Conservation (phyloP, 2,797 vertebrate species). For the Carcharodon carcharias region DNA sequence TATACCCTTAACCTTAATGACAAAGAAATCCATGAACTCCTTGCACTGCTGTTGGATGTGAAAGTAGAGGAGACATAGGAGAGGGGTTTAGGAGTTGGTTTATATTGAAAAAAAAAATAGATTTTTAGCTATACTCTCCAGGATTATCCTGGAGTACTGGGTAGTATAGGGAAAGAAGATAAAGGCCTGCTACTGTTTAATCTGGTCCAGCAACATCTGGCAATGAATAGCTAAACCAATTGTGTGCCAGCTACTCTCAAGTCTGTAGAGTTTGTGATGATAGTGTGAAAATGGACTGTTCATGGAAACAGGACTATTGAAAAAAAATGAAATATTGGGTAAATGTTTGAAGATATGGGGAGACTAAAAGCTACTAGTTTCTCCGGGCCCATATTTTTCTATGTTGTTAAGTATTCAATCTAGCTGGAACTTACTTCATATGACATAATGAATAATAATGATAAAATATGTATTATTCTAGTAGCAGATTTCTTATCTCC, state of each 20-base stretch:
- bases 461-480: not conserved
- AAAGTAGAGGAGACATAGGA: no score
- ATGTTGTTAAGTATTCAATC: not conserved
- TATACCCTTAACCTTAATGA: no score
- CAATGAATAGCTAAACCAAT: no score
- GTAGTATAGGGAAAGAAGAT: no score
- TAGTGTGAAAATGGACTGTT: not conserved
- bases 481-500: not conserved
- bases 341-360: not conserved
- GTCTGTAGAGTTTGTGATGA: not conserved
- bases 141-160: no score
- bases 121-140: no score
- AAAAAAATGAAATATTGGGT: not conserved
- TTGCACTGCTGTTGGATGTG: no score
- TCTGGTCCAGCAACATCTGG: no score
- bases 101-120: no score
- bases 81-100: no score
- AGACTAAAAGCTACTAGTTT: not conserved
- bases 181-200: no score
- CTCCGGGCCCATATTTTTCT: not conserved
- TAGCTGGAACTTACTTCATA: not conserved
- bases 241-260: not conserved
- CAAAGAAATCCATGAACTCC: no score
- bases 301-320: not conserved
- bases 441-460: not conserved